phyloP scores from a whole-genome alignment of 2,113 vertebrate genomes.

The Struthio camelus region DNA sequence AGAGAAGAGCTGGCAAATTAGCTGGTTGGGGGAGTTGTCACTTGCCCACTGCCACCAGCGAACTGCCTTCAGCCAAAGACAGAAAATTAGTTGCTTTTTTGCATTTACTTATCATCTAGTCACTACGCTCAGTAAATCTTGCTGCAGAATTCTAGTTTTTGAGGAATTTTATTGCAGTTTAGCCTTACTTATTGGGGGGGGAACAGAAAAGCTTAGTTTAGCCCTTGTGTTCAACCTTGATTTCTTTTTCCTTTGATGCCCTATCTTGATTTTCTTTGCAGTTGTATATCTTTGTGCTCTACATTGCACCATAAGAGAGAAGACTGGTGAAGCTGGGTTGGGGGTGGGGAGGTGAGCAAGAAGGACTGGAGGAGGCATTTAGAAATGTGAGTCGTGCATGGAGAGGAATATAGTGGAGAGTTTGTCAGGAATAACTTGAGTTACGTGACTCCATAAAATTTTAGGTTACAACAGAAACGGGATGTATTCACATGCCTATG shows the following conservation, averaged over 20 bases:
- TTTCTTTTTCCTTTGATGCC: not conserved
- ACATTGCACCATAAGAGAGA: not conserved
- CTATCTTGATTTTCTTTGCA: not conserved
- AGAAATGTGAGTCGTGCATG: not conserved
- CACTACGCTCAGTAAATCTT: not conserved
- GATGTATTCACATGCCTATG: constrained; percentile 19
- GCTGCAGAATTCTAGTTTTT: not conserved
- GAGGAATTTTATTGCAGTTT: not conserved
- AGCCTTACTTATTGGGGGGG: not conserved
- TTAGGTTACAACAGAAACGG: constrained; percentile 11
- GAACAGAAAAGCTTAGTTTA: not conserved
- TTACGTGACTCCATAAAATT: constrained; percentile 28
- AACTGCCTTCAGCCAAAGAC: not conserved
- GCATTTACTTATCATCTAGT: not conserved
- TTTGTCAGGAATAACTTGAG: not conserved
- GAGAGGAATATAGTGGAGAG: not conserved
- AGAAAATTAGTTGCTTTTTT: not conserved
- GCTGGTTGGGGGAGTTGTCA: not conserved
- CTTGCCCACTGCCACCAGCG: not conserved
- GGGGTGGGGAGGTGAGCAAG: not conserved
- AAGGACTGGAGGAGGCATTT: not conserved
- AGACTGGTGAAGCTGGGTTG: not conserved
- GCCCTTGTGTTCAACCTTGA: not conserved
- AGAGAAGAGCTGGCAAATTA: not conserved
- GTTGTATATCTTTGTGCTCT: not conserved